Conservation (phyloP, 2,888 invertebrate species). For the Chrysomela aeneicollis region DNA sequence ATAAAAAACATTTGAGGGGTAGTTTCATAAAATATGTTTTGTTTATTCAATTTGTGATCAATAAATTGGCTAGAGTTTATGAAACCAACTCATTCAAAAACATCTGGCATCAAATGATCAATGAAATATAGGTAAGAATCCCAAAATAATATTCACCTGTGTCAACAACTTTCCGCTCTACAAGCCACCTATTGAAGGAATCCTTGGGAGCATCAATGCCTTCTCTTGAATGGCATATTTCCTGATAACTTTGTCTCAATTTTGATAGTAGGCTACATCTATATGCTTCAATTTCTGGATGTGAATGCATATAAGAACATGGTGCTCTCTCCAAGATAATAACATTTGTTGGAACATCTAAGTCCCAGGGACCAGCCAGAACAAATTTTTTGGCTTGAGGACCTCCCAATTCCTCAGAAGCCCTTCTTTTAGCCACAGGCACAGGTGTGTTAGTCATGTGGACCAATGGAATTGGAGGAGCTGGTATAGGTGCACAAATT, state of each 20-base stretch:
- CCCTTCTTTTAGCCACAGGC: conserved; percentile 74
- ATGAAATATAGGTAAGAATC: no score
- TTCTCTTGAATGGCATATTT: conserved; percentile 91
- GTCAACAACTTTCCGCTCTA: conserved; percentile 93
- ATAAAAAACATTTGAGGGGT: no score
- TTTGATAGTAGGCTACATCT: conserved; percentile 84
- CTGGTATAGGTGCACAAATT: conserved; percentile 44
- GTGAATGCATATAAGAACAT: conserved; percentile 86
- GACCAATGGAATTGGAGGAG: conserved; percentile 32
- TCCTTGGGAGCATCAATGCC: conserved; percentile 95
- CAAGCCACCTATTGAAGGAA: conserved; percentile 95
- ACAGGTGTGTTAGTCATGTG: conserved; percentile 59
- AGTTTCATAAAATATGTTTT: no score
- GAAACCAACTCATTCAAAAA: no score
- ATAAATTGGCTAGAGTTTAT: no score
- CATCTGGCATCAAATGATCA: background rate
- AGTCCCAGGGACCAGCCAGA: conserved; percentile 89
- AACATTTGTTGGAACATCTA: conserved; percentile 92
- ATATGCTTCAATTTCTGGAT: conserved; percentile 82
- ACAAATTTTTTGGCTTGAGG: conserved; percentile 77
- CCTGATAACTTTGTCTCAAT: conserved; percentile 90
- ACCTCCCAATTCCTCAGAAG: conserved; percentile 77
- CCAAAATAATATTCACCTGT: conserved; percentile 61
- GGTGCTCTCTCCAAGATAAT: conserved; percentile 88
- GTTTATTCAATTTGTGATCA: no score